Evolutionary conservation across 1,140 invertebrate genomes (phyloP).

Genomic region (Radopholus similis): DNA sequence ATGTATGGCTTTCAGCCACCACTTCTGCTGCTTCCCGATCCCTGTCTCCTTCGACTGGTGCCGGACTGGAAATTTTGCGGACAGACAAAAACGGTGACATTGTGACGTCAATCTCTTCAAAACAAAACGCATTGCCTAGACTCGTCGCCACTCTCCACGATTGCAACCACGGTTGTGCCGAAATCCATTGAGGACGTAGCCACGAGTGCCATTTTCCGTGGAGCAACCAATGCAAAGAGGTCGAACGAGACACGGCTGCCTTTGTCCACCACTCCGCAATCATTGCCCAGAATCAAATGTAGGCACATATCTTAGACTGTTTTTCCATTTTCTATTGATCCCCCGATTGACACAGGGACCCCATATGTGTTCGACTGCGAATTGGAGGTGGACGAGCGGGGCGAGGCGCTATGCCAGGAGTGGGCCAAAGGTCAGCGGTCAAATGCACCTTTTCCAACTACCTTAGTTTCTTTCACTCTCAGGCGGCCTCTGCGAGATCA

Average conservation of each 20-base stretch:
- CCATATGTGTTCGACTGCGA: slow-evolving; percentile 11
- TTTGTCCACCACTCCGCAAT: background rate
- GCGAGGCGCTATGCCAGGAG: slow-evolving; percentile 6
- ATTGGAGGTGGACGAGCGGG: slow-evolving; percentile 10
- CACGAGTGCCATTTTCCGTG: background rate
- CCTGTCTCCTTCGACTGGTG: too few relatives aligned
- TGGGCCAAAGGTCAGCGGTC: slow-evolving; percentile 4
- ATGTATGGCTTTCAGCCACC: too few relatives aligned
- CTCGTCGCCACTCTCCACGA: too few relatives aligned
- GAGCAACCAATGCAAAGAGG: background rate
- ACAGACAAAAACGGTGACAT: too few relatives aligned
- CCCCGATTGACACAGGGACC: too few relatives aligned
- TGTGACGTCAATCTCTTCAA: too few relatives aligned
- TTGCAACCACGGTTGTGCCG: background rate
- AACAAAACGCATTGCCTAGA: too few relatives aligned
- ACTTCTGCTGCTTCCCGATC: too few relatives aligned
- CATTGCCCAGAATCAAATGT: background rate
- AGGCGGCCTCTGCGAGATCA: slow-evolving; percentile 14
- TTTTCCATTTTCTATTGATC: too few relatives aligned
- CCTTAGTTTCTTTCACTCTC: background rate
- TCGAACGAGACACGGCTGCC: background rate
- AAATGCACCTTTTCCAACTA: too few relatives aligned
- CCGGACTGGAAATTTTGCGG: too few relatives aligned
- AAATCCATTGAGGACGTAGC: background rate
- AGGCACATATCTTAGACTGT: background rate